phyloP scores from a whole-genome alignment of 2,888 invertebrate species.

The Chrysolina oricalcia region DNA sequence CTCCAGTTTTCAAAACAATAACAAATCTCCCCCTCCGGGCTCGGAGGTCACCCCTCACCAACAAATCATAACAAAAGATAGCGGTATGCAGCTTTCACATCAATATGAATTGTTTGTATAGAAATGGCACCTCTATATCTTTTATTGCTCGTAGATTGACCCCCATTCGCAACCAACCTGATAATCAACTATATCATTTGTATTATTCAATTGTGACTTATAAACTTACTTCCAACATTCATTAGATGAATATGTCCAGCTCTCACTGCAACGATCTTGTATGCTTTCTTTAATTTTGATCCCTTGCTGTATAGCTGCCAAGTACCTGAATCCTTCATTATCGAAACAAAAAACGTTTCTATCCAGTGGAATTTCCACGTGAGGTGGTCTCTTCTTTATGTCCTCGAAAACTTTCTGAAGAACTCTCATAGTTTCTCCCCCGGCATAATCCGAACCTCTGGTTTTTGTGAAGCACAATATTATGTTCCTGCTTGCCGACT shows the following conservation, averaged over 20 bases:
- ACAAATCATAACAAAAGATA: too few species aligned
- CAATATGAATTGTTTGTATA: too few species aligned
- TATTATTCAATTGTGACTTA: neutral
- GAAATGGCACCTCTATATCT: too few species aligned
- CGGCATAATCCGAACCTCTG: slow-evolving; percentile 40
- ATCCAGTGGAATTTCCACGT: slow-evolving; percentile 53
- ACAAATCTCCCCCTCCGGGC: too few species aligned
- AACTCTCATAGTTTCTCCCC: slow-evolving; percentile 61
- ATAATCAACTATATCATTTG: neutral
- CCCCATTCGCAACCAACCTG: too few species aligned
- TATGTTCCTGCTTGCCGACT: slow-evolving; percentile 65
- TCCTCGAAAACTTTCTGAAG: slow-evolving; percentile 58
- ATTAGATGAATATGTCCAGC: slow-evolving; percentile 57
- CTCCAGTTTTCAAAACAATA: too few species aligned
- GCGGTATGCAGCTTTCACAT: too few species aligned
- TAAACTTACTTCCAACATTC: slow-evolving; percentile 62
- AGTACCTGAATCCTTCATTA: slow-evolving; percentile 65
- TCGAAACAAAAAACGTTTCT: slow-evolving; percentile 67
- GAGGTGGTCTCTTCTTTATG: slow-evolving; percentile 57
- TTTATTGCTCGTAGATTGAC: too few species aligned
- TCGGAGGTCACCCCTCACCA: too few species aligned
- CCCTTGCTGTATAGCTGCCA: slow-evolving; percentile 61
- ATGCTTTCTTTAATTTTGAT: slow-evolving; percentile 46
- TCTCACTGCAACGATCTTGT: slow-evolving; percentile 43
- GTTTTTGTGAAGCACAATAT: slow-evolving; percentile 67